Conservation (phyloP, 2,113 vertebrate genomes). For the Neogobius melanostomus region DNA sequence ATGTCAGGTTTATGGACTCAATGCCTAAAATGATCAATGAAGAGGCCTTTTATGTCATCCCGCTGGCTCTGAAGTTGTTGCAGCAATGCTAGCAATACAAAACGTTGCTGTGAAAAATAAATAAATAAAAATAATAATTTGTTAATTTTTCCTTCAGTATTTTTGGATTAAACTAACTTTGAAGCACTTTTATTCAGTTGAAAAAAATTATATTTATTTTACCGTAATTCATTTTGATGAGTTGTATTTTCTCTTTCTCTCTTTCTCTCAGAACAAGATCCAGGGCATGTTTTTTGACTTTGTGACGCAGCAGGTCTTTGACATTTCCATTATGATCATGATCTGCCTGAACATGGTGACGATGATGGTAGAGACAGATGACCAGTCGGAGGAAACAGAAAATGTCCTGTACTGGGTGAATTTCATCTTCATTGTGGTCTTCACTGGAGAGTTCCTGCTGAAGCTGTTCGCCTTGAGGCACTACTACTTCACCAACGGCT, state of each 20-base stretch:
- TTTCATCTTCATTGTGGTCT: conserved; percentile 93
- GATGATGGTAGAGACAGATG: conserved; percentile 99
- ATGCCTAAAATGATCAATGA: too few species aligned
- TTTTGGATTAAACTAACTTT: too few species aligned
- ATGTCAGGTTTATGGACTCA: too few species aligned
- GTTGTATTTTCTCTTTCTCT: neutral
- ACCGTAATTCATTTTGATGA: neutral
- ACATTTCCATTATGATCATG: conserved; percentile 98
- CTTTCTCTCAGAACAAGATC: conserved; percentile 84
- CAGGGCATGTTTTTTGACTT: conserved; percentile 97
- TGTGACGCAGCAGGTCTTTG: conserved; percentile 97
- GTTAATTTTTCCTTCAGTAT: neutral
- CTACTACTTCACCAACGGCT: conserved; percentile 98
- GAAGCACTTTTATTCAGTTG: too few species aligned
- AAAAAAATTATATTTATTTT: too few species aligned
- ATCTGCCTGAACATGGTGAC: conserved; percentile 99
- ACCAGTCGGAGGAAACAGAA: conserved; percentile 89
- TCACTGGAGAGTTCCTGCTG: conserved; percentile 94
- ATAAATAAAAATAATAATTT: too few species aligned
- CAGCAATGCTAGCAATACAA: too few species aligned
- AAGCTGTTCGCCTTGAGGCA: conserved; percentile 95
- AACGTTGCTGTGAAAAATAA: too few species aligned
- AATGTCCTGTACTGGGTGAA: conserved; percentile 96
- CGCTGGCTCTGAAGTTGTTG: too few species aligned
- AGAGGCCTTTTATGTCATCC: too few species aligned